phyloP scores from a whole-genome alignment of 2,888 invertebrate species.

The Formica aserva region DNA sequence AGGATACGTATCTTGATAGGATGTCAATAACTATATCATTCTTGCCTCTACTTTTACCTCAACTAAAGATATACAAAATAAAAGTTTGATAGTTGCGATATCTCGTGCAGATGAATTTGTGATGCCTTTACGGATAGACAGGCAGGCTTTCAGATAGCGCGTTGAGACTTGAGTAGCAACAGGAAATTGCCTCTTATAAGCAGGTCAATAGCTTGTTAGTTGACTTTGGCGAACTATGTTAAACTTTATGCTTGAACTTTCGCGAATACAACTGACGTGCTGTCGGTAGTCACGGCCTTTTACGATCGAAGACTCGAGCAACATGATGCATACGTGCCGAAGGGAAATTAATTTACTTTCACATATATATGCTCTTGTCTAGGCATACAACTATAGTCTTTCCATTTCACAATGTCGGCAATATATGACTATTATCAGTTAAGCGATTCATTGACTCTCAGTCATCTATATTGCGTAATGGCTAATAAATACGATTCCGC shows the following conservation, averaged over 20 bases:
- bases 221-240: slow-evolving; percentile 46
- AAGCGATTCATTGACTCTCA: slow-evolving; percentile 54
- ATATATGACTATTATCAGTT: slow-evolving; percentile 40
- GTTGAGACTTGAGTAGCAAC: slow-evolving; percentile 15
- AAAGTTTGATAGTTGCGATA: background rate
- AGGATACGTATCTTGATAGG: background rate
- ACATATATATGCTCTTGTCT: background rate
- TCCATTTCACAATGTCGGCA: slow-evolving; percentile 10
- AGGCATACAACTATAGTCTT: slow-evolving; percentile 11
- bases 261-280: slow-evolving; percentile 25
- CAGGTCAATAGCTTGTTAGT: slow-evolving; percentile 56
- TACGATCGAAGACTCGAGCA: slow-evolving; percentile 40
- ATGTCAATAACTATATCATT: background rate
- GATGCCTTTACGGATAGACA: slow-evolving; percentile 26
- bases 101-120: slow-evolving; percentile 21
- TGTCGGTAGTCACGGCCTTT: slow-evolving; percentile 47
- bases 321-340: slow-evolving; percentile 53
- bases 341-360: slow-evolving; percentile 46
- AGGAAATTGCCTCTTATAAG: slow-evolving; percentile 62
- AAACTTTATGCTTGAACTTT: slow-evolving; percentile 62
- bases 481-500: slow-evolving; percentile 57
- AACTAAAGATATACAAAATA: background rate
- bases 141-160: slow-evolving; percentile 1
- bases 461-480: slow-evolving; percentile 46
- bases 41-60: background rate